Base-by-base conservation (phyloP, 2,888 invertebrate genomes). In the Macrosiphum euphorbiae region DNA sequence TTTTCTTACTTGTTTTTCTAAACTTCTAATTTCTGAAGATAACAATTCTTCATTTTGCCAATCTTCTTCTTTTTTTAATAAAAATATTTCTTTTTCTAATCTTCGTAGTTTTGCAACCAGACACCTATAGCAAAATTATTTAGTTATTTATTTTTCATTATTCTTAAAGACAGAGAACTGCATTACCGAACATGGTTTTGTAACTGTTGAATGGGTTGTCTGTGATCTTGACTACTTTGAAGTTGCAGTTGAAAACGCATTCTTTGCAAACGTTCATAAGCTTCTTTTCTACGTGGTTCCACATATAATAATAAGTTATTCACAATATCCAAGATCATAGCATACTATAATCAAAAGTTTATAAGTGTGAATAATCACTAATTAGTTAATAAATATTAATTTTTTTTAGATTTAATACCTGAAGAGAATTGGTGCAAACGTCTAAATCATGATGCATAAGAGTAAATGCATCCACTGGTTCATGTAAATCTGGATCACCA, bases 381-480 rank as follows among this genome's bases (percentile, higher is more conserved):
- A 41, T 92, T 95, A 95, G 92, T 92, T 28, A 61, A 89, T 41
- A n/a, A 44, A 58, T 94, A 47, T 41, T 84, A 94, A 41, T 13
- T 67, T 58, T 91, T 85, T 61, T 85, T 58, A 88, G 44, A n/a
- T 90, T 86, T 87, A n/a, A 95, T 95, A 97, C 97, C 96, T 98
- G 98, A 95, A 98, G 95, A 0, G 99, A 98, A 96, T 99, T 99
- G 86, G 99, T 99, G 96, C 98, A 99, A n/a, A 99, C 99, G 95
- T 99, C 99, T 67, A 99, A 97, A 96, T 99, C 99, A 96, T 99
- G 98, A 96, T 99, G 99, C 97, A 99, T 99, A 90, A 99, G 96
- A 0, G 99, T 99, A 96, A 99, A 99, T 4, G 99, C 98, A 96
- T 99, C 99, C 88, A 99, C 98, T 3, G 99, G 98, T 94, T 98